Evolutionary conservation across 2,113 vertebrate species (phyloP).

Genomic region (Aepyceros melampus): DNA sequence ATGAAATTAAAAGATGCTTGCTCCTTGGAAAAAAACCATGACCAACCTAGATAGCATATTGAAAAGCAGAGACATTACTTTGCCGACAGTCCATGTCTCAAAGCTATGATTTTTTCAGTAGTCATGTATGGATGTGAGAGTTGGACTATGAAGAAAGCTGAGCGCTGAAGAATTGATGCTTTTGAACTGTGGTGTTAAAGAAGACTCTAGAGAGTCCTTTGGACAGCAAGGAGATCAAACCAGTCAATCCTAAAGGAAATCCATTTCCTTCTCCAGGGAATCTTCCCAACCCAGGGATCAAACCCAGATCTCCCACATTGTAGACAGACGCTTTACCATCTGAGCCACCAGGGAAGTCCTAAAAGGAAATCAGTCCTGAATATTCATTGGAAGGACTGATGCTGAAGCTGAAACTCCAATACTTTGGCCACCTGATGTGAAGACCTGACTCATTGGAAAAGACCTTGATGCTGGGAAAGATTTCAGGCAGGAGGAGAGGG

Average conservation of each 20-base stretch:
- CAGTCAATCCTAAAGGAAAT: neutral
- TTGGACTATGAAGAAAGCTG: neutral
- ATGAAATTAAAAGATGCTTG: neutral
- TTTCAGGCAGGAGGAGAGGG: neutral
- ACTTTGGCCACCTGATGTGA: neutral
- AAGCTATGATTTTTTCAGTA: neutral
- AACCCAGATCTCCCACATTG: too few relatives aligned
- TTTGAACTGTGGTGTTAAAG: neutral
- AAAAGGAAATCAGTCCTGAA: neutral
- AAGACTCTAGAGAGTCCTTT: neutral
- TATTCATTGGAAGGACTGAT: neutral
- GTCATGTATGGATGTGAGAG: neutral
- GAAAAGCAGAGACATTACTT: neutral
- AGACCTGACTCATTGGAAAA: neutral
- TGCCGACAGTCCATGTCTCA: neutral
- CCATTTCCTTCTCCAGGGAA: neutral
- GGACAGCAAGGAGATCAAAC: neutral
- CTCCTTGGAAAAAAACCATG: neutral
- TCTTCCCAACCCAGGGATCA: too few relatives aligned
- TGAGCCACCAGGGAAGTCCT: too few relatives aligned
- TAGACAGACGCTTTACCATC: too few relatives aligned
- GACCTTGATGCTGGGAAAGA: neutral
- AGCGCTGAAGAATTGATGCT: fast-evolving
- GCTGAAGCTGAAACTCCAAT: neutral
- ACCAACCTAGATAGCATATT: neutral